Conservation (phyloP, 1,140 invertebrate species). For the Diorhabda sublineata region DNA sequence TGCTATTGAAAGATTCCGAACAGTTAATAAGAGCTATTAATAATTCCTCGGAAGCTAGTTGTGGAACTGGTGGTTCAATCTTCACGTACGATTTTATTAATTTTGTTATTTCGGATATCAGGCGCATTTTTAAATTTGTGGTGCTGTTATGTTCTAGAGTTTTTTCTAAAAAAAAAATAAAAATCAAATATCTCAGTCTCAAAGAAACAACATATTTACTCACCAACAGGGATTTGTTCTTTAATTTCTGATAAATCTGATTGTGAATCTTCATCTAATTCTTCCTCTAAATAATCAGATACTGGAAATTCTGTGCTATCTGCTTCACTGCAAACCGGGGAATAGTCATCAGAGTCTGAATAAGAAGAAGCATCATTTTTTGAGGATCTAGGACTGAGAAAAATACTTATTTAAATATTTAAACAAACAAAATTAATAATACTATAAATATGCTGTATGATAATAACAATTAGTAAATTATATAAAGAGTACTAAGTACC, state of each 20-base stretch:
- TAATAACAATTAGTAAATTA: no score
- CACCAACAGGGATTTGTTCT: slow-evolving; percentile 8
- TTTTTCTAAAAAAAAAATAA: slow-evolving; percentile 11
- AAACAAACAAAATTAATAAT: no score
- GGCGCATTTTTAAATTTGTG: slow-evolving; percentile 18
- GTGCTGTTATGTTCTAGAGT: not conserved
- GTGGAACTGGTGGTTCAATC: slow-evolving; percentile 21
- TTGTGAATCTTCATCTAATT: not conserved
- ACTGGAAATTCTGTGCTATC: slow-evolving; percentile 42
- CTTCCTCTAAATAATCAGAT: not conserved
- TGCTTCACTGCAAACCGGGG: slow-evolving; percentile 53
- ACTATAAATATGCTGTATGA: no score
- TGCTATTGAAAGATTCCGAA: not conserved
- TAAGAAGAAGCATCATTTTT: slow-evolving; percentile 23
- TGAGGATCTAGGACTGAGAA: slow-evolving; percentile 14
- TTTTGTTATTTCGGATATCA: slow-evolving; percentile 27
- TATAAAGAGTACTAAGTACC: not conserved
- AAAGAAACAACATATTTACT: not conserved
- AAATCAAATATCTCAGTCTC: not conserved
- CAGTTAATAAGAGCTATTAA: slow-evolving; percentile 42
- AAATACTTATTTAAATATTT: not conserved
- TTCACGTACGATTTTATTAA: slow-evolving; percentile 30
- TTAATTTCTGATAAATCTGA: slow-evolving; percentile 7
- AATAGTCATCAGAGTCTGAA: slow-evolving; percentile 46
- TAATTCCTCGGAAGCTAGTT: slow-evolving; percentile 46